Evolutionary conservation across 2,888 invertebrate genomes (phyloP), one percentile per base, ranked within the genome.

Genomic region (Rutpela maculata): DNA sequence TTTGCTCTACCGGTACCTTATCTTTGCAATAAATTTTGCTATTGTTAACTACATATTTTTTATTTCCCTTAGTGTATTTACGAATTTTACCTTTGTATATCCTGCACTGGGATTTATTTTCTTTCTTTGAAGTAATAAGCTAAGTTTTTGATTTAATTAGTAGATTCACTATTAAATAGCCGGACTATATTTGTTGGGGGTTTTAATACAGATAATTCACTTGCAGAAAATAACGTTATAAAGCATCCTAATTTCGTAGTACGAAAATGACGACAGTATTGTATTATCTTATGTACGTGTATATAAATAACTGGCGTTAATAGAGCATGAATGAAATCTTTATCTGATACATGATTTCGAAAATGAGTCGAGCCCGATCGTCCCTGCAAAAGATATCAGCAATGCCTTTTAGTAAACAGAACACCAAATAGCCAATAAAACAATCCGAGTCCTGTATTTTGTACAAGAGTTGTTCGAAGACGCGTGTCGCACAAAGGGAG

Each of bases 401-500:
- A 22, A 12, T 19, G 22, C 57, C 57, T 59, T 19, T 65, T 63
- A 38, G 65, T 65, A 65, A 65, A 65, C 15, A 19, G 65, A 18
- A 65, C 38, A 17, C 65, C 55, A 22, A 50, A 67, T 55, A 55
- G 66, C 22, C 22, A 50, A 67, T 50, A 67, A 67, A 67, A 22
- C 50, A 67, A 31, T 67, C 55, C 66, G 31, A 18, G 50, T 18
- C 50, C 66, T 55, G 18, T 26, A 18, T 50, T 35, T 55, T 22
- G 43, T 22, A 26, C 50, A 50, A 67, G 50, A 67, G 65, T 65
- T 65, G 38, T 22, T 59, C 19, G 65, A 65, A 35, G 66, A 67
- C 66, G 66, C 66, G 66, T 67, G 66, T 50, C 66, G 66, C 26
- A 67, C 66, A 67, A 67, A 67, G 66, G 50, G 66, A 43, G 66